phyloP scores from a whole-genome alignment of 1,140 invertebrate genomes.

The Bemisia tabaci region DNA sequence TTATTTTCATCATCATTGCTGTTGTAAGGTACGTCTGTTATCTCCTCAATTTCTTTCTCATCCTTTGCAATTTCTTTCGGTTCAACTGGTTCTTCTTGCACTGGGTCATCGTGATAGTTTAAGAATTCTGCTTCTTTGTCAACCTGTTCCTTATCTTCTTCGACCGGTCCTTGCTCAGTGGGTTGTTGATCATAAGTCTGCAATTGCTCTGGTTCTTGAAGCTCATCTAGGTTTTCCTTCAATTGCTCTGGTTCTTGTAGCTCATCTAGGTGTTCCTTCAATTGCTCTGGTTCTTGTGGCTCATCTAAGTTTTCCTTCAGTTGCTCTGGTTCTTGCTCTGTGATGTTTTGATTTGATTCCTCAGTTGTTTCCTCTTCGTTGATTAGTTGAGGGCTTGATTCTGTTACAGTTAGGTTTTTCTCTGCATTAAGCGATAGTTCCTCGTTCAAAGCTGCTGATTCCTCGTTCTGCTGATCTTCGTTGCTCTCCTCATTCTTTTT shows the following conservation, averaged over 20 bases:
- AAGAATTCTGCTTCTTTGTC: neutral
- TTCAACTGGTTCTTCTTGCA: no score
- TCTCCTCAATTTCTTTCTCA: neutral
- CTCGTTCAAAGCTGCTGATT: neutral
- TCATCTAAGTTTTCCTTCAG: neutral
- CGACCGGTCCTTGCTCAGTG: neutral
- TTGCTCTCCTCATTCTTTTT: neutral
- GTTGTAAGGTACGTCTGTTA: neutral
- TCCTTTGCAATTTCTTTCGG: no score
- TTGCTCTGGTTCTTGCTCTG: neutral
- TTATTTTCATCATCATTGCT: neutral
- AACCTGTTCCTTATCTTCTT: neutral
- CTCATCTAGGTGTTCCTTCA: no score
- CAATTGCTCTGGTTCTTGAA: neutral
- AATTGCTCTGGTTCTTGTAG: neutral
- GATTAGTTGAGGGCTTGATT: neutral
- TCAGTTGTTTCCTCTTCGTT: neutral
- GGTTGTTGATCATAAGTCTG: no score
- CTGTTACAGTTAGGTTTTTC: neutral
- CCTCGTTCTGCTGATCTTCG: neutral
- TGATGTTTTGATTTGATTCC: neutral
- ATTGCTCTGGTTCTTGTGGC: neutral
- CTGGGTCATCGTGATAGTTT: no score
- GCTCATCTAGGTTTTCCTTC: neutral
- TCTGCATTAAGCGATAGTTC: neutral